Conservation (phyloP, 2,888 invertebrate genomes). For the Heliconius hortense region DNA sequence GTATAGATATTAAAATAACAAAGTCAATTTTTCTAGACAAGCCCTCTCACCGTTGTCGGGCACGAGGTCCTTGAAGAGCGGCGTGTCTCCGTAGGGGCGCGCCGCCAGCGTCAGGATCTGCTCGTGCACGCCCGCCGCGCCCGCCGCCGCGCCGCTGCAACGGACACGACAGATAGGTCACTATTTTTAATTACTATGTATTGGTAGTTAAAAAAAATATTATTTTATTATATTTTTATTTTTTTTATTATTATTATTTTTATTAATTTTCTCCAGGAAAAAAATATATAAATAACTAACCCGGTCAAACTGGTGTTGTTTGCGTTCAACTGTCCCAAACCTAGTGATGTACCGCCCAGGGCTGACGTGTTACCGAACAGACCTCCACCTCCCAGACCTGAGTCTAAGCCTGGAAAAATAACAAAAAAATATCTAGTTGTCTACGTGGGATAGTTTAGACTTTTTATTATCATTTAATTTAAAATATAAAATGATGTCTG, state of each 20-base stretch:
- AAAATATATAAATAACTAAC: constrained; percentile 49
- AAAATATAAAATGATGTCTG: too few species aligned
- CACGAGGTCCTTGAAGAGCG: constrained; percentile 89
- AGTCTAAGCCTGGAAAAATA: constrained; percentile 58
- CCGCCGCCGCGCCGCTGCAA: constrained; percentile 24
- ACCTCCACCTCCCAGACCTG: constrained; percentile 68
- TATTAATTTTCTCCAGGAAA: background rate
- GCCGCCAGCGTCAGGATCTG: constrained; percentile 89
- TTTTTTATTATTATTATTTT: too few species aligned
- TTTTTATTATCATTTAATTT: too few species aligned
- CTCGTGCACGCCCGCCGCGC: constrained; percentile 82
- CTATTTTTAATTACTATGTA: too few species aligned
- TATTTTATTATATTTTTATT: too few species aligned
- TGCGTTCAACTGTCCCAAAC: constrained; percentile 52
- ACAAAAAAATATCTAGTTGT: too few species aligned
- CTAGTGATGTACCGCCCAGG: constrained; percentile 55
- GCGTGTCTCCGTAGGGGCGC: constrained; percentile 93
- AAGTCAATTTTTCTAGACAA: too few species aligned
- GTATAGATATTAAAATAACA: too few species aligned
- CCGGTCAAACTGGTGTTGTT: constrained; percentile 51
- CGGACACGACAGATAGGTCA: too few species aligned
- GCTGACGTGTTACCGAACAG: constrained; percentile 58
- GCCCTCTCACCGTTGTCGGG: constrained; percentile 66
- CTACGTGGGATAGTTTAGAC: too few species aligned
- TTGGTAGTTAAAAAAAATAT: too few species aligned